phyloP scores from a whole-genome alignment of 2,888 invertebrate genomes.

The Dynastes maya region DNA sequence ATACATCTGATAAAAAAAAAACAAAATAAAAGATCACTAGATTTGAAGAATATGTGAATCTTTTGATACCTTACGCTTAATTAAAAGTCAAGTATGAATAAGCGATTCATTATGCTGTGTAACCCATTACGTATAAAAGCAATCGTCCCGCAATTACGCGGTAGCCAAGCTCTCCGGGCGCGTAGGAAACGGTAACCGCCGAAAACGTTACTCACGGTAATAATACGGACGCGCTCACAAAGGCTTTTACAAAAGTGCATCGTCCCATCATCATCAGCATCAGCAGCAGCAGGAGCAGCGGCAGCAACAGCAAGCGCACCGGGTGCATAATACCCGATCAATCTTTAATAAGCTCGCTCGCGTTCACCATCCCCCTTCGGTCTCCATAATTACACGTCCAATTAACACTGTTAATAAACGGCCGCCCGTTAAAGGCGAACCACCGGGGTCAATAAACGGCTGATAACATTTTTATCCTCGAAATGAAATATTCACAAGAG shows the following conservation, averaged over 20 bases:
- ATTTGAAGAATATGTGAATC: too few relatives aligned
- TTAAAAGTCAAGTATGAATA: too few relatives aligned
- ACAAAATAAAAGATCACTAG: too few relatives aligned
- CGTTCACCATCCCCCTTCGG: constrained; percentile 39
- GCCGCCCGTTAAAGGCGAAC: constrained; percentile 45
- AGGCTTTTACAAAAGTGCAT: constrained; percentile 12
- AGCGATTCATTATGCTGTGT: too few relatives aligned
- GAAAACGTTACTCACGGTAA: constrained; percentile 23
- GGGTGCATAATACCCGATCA: constrained; percentile 45
- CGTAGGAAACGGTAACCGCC: constrained; percentile 1
- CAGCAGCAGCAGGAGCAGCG: background rate
- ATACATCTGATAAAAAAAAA: too few relatives aligned
- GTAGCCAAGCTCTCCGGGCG: background rate
- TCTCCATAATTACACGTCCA: constrained; percentile 49
- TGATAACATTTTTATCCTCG: constrained; percentile 64
- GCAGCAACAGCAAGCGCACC: background rate
- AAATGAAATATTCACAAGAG: constrained; percentile 66
- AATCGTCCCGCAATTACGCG: background rate
- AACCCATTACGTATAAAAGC: background rate
- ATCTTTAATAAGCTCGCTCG: constrained; percentile 45
- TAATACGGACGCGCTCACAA: constrained; percentile 20
- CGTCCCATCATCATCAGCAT: constrained; percentile 2
- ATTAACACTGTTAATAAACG: constrained; percentile 51
- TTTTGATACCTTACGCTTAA: too few relatives aligned
- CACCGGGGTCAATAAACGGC: constrained; percentile 61